Conservation (phyloP, 2,888 invertebrate genomes). For the Polymixis flavicincta region DNA sequence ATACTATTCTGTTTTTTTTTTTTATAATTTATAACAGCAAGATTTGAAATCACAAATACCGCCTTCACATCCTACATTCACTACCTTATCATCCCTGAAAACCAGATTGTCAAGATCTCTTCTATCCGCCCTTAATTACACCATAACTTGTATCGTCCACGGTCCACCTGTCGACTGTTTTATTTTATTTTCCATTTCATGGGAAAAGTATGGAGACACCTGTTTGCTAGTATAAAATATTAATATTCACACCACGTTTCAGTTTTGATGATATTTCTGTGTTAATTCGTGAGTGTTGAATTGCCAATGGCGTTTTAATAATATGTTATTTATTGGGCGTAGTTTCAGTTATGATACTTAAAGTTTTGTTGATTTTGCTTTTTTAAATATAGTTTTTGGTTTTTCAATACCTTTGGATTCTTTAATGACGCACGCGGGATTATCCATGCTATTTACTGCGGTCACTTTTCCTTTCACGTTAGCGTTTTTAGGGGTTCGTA, state of each 20-base stretch:
- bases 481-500: too few species aligned
- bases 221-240: constrained; percentile 66
- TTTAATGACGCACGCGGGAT: constrained; percentile 1
- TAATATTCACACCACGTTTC: constrained; percentile 47
- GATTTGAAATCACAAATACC: constrained; percentile 33
- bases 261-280: constrained; percentile 48
- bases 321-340: constrained; percentile 10
- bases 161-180: constrained; percentile 78
- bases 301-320: constrained; percentile 36
- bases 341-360: neutral
- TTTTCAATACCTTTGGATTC: neutral
- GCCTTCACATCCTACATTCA: constrained; percentile 38
- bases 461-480: neutral
- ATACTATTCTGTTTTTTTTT: too few species aligned
- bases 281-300: constrained; percentile 52
- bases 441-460: neutral
- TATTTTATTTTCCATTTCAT: constrained; percentile 78
- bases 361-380: constrained; percentile 5
- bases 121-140: constrained; percentile 82
- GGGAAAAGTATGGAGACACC: constrained; percentile 80
- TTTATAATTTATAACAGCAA: neutral
- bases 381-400: neutral
- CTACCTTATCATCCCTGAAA: constrained; percentile 73
- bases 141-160: constrained; percentile 67
- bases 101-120: constrained; percentile 79